These are phyloP conservation scores for Cephalopholis sonnerati DNA, from an alignment of 2,113 vertebrate species.

Conservation along the genomic window DNA sequence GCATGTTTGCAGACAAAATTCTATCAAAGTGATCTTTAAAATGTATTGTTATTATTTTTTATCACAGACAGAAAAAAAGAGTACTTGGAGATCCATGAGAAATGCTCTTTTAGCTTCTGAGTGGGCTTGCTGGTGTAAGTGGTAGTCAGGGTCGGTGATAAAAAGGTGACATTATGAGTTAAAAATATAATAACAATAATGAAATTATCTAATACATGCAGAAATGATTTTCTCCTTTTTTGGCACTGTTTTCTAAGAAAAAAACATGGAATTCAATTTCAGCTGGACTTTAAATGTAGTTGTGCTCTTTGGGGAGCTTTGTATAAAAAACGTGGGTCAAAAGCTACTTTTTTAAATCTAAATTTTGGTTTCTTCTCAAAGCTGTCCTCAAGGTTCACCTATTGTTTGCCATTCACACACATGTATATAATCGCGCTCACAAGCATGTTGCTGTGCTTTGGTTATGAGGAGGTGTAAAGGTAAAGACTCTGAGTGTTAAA, in stretches of 20 bases:
- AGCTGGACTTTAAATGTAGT: not conserved
- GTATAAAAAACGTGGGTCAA: not conserved
- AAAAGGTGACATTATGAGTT: not conserved
- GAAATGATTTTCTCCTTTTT: not conserved
- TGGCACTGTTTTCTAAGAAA: not conserved
- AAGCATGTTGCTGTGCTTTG: conserved; percentile 75
- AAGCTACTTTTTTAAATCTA: conserved; percentile 18
- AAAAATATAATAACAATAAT: too few species aligned
- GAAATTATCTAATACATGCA: not conserved
- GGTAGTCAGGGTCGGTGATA: not conserved
- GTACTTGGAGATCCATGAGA: not conserved
- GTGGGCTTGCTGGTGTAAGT: too few species aligned
- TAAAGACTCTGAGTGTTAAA: conserved; percentile 78
- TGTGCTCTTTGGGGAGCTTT: conserved; percentile 1
- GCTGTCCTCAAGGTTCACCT: conserved; percentile 63
- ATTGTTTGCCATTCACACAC: conserved; percentile 37
- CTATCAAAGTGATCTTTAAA: not conserved
- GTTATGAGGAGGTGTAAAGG: conserved; percentile 62
- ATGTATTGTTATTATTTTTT: not conserved
- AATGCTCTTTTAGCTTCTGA: not conserved
- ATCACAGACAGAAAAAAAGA: not conserved
- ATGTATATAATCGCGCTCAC: conserved; percentile 26
- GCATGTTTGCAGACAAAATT: not conserved
- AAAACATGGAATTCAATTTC: not conserved
- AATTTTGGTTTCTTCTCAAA: conserved; percentile 1